phyloP scores from a whole-genome alignment of 2,797 vertebrate species.

The Schizothorax lantsangensis region DNA sequence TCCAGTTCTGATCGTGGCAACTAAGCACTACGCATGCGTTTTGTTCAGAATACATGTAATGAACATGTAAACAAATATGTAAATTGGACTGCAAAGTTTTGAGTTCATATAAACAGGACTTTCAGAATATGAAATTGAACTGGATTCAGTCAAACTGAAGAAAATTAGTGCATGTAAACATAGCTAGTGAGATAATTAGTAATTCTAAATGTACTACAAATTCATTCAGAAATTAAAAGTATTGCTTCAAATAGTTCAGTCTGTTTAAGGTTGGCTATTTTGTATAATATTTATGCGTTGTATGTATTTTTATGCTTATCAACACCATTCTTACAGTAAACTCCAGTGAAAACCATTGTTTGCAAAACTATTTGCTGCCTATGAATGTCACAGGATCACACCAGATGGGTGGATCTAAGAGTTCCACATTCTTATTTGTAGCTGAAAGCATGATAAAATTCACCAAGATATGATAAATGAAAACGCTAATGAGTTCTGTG shows the following conservation, averaged over 20 bases:
- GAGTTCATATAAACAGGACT: neutral
- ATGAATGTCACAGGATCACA: neutral
- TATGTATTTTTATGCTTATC: neutral
- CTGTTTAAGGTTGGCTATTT: neutral
- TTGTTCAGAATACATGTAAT: neutral
- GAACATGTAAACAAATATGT: neutral
- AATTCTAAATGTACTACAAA: neutral
- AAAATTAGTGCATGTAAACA: neutral
- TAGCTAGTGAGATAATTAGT: neutral
- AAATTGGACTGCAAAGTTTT: neutral
- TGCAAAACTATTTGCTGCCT: neutral
- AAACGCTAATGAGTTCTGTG: neutral
- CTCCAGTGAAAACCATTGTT: neutral
- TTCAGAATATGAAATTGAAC: neutral
- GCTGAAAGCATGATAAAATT: neutral
- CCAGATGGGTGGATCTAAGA: neutral
- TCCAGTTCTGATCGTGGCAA: no score
- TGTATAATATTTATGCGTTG: neutral
- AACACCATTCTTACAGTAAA: neutral
- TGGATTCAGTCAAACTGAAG: neutral
- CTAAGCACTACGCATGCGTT: neutral
- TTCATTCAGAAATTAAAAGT: neutral
- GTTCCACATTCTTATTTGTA: neutral
- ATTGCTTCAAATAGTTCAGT: neutral
- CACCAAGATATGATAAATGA: neutral